Conservation (phyloP, 1,140 invertebrate genomes). For the Cheumatopsyche charites region DNA sequence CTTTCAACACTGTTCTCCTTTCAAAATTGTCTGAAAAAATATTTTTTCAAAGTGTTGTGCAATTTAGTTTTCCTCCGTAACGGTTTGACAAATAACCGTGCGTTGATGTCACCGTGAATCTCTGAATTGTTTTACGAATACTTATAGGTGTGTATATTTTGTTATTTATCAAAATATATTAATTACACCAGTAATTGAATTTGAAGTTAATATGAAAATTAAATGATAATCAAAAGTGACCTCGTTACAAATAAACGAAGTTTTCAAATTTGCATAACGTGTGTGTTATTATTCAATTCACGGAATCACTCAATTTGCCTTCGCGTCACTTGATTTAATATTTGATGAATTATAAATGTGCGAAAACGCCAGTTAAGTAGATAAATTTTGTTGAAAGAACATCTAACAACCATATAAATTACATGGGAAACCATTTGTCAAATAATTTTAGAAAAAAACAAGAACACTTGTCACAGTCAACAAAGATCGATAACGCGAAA, state of each 20-base stretch:
- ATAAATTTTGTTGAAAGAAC: not conserved
- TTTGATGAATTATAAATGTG: constrained; percentile 13
- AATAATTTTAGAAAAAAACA: not conserved
- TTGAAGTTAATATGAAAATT: not conserved
- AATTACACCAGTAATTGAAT: not conserved
- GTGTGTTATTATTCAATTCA: constrained; percentile 16
- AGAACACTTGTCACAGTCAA: too few relatives aligned
- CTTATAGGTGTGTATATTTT: not conserved
- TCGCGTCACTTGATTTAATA: constrained; percentile 18
- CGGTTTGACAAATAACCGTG: not conserved
- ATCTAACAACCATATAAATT: not conserved
- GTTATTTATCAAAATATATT: constrained; percentile 7
- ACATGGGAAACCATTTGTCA: constrained; percentile 3
- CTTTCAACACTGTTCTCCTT: too few relatives aligned
- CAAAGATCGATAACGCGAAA: too few relatives aligned
- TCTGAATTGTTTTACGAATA: not conserved
- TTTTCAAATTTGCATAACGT: constrained; percentile 3
- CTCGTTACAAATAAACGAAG: not conserved
- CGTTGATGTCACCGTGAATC: not conserved
- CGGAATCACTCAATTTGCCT: constrained; percentile 8
- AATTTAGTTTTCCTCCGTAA: too few relatives aligned
- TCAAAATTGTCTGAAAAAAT: too few relatives aligned
- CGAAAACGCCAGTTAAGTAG: not conserved
- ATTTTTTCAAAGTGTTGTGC: too few relatives aligned
- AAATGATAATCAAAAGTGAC: not conserved